phyloP scores from a whole-genome alignment of 2,888 invertebrate species.

The Rhamnusium bicolor region DNA sequence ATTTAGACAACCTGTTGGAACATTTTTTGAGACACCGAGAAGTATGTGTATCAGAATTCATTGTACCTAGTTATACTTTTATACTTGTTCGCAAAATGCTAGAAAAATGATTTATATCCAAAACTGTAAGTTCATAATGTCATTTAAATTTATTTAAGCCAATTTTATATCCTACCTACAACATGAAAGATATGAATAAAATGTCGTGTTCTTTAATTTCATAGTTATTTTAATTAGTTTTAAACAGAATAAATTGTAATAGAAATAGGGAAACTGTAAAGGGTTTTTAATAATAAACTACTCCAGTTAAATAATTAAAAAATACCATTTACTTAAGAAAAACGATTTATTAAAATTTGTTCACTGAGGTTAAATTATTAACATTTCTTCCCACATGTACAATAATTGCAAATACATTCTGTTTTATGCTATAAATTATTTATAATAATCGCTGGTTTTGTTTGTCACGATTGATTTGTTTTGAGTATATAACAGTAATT shows the following conservation, averaged over 20 bases:
- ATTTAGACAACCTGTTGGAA: too few species aligned
- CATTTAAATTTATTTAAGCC: not conserved
- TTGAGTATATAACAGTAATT: not conserved
- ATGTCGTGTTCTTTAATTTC: too few species aligned
- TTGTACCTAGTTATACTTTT: too few species aligned
- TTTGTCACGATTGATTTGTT: too few species aligned
- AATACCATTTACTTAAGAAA: not conserved
- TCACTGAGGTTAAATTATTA: not conserved
- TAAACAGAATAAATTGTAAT: not conserved
- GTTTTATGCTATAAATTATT: not conserved
- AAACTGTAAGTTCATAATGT: too few species aligned
- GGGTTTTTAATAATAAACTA: not conserved
- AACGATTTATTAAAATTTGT: conserved; percentile 1
- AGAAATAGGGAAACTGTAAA: not conserved
- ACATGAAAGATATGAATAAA: not conserved
- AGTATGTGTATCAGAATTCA: too few species aligned
- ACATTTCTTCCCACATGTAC: not conserved
- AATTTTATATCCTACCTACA: not conserved
- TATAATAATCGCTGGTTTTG: not conserved
- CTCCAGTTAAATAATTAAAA: not conserved
- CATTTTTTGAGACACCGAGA: too few species aligned
- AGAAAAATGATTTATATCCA: too few species aligned
- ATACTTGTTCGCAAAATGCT: too few species aligned
- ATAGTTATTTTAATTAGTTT: too few species aligned
- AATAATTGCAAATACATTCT: not conserved